These are phyloP conservation scores for Aphelenchoides besseyi DNA, from an alignment of 1,140 invertebrate species.

Conservation along the genomic window DNA sequence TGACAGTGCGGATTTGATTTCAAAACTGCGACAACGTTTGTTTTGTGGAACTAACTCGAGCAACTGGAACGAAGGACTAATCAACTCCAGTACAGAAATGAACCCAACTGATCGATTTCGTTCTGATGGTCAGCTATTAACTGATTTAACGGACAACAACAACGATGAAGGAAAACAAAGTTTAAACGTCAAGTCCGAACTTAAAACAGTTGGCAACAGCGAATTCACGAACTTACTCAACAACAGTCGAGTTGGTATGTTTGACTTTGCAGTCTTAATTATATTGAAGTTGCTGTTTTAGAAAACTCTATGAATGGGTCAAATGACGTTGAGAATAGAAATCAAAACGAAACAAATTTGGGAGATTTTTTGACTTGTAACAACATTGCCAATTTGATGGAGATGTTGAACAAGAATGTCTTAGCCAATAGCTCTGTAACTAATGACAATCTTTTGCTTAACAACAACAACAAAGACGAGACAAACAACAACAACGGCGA, in stretches of 20 bases:
- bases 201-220: too few relatives aligned
- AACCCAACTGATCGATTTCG: not conserved
- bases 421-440: not conserved
- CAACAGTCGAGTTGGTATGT: too few relatives aligned
- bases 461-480: conserved; percentile 1
- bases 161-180: not conserved
- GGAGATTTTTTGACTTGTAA: not conserved
- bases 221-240: too few relatives aligned
- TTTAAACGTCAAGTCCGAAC: too few relatives aligned
- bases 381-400: conserved; percentile 4
- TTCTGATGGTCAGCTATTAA: not conserved
- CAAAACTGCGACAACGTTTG: conserved; percentile 63
- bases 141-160: conserved; percentile 1
- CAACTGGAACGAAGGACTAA: not conserved
- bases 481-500: conserved; percentile 4
- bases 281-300: too few relatives aligned
- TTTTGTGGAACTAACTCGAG: too few relatives aligned
- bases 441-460: not conserved
- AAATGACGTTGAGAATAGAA: not conserved
- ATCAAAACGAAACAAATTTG: not conserved
- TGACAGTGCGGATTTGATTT: conserved; percentile 75
- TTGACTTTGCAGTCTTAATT: too few relatives aligned
- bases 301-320: too few relatives aligned
- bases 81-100: not conserved
- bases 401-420: not conserved